Conservation (phyloP, 2,797 vertebrate genomes). For the Mastacembelus armatus region DNA sequence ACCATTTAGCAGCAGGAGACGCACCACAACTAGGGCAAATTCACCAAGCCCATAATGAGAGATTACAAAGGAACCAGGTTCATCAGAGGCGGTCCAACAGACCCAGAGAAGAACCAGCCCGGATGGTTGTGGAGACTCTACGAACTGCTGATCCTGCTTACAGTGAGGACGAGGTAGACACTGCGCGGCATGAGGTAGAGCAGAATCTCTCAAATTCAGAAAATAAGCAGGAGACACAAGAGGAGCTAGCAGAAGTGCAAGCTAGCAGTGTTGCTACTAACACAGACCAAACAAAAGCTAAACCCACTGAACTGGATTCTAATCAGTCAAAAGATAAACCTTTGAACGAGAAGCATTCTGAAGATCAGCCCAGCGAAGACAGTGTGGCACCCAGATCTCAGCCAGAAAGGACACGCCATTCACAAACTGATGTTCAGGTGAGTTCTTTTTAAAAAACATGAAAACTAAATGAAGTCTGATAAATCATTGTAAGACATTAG, state of each 20-base stretch:
- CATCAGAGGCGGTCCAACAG: constrained; percentile 32
- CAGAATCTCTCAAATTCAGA: constrained; percentile 33
- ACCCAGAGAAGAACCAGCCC: background rate
- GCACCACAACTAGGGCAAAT: constrained; percentile 16
- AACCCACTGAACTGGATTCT: background rate
- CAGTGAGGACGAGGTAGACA: constrained; percentile 66
- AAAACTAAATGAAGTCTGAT: background rate
- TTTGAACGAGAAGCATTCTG: background rate
- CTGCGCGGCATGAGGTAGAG: constrained; percentile 4
- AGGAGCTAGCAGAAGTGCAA: constrained; percentile 2
- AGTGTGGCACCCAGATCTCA: background rate
- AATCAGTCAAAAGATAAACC: constrained; percentile 8
- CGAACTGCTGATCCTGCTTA: constrained; percentile 8
- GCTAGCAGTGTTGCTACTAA: background rate
- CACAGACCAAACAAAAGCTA: background rate
- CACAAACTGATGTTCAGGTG: constrained; percentile 39
- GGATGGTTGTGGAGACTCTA: constrained; percentile 67
- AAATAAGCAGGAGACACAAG: constrained; percentile 18
- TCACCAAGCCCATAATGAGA: background rate
- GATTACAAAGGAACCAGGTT: constrained; percentile 26
- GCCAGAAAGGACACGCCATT: background rate
- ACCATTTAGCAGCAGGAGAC: constrained; percentile 52
- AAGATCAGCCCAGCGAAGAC: background rate
- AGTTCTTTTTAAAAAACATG: constrained; percentile 11
- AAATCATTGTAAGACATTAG: background rate